Conservation (phyloP, 1,140 invertebrate species). For the Phocides pigmalion region DNA sequence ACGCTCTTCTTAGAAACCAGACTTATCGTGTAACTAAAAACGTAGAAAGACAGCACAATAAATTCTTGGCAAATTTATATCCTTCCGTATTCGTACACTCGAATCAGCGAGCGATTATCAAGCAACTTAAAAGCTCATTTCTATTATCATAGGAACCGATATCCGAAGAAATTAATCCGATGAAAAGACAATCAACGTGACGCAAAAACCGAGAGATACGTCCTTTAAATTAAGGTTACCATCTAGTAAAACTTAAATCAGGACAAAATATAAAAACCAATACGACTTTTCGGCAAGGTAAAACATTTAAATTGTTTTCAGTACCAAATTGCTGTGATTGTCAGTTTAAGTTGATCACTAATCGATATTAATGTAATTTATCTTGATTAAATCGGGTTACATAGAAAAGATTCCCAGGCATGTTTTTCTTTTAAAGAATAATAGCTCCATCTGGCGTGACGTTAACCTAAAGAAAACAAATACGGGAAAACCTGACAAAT, state of each 20-base stretch:
- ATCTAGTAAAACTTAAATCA: neutral
- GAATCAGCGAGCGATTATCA: constrained; percentile 20
- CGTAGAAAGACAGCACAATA: constrained; percentile 14
- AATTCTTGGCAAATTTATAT: constrained; percentile 29
- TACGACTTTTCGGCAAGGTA: too few species aligned
- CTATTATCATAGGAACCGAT: constrained; percentile 47
- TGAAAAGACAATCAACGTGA: constrained; percentile 46
- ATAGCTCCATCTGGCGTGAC: too few species aligned
- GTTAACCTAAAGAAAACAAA: neutral
- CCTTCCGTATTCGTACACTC: constrained; percentile 26
- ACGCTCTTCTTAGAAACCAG: neutral
- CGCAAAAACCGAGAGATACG: constrained; percentile 54
- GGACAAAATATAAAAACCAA: neutral
- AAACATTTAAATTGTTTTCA: too few species aligned
- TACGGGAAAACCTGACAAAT: neutral
- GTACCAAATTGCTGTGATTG: too few species aligned
- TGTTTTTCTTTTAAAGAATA: too few species aligned
- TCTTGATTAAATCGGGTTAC: too few species aligned
- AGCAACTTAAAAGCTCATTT: constrained; percentile 28
- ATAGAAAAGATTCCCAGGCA: too few species aligned
- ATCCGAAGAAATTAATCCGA: constrained; percentile 40
- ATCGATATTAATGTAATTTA: too few species aligned
- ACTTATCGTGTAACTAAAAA: constrained; percentile 16
- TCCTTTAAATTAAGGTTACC: constrained; percentile 30
- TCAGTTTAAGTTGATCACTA: too few species aligned